These are phyloP conservation scores for Sitophilus oryzae DNA, from an alignment of 1,140 invertebrate species.

Conservation along the genomic window DNA sequence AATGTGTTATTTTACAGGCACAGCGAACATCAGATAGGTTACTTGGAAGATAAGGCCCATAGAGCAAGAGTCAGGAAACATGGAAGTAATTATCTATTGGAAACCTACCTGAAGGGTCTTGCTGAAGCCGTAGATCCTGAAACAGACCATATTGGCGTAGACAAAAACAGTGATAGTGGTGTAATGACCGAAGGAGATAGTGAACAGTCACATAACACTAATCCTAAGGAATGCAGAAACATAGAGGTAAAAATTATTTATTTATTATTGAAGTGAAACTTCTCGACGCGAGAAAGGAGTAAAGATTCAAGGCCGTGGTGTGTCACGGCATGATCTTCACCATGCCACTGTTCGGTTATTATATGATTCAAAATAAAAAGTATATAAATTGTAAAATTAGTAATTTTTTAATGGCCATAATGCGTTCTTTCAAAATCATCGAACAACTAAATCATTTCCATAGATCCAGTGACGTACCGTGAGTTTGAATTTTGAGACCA, in stretches of 20 bases:
- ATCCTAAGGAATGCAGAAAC: constrained; percentile 30
- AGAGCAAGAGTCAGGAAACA: constrained; percentile 61
- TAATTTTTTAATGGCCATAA: no score
- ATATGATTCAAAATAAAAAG: no score
- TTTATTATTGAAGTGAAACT: no score
- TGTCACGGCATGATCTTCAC: no score
- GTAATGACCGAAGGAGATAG: constrained; percentile 45
- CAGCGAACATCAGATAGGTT: constrained; percentile 70
- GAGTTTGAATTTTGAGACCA: no score
- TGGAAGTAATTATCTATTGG: constrained; percentile 74
- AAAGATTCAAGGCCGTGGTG: no score
- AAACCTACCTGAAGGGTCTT: constrained; percentile 63
- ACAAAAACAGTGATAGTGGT: constrained; percentile 55
- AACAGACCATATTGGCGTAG: constrained; percentile 34
- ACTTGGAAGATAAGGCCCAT: constrained; percentile 71
- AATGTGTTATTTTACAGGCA: constrained; percentile 50
- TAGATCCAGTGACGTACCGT: no score
- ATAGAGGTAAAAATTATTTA: constrained; percentile 38
- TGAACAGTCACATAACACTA: constrained; percentile 39
- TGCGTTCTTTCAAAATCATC: no score
- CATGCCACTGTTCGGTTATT: no score
- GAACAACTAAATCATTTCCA: no score
- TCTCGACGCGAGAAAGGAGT: no score
- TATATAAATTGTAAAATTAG: no score
- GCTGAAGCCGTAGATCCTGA: constrained; percentile 47